Conservation (phyloP, 2,888 invertebrate species). For the Drosophila diplacantha region DNA sequence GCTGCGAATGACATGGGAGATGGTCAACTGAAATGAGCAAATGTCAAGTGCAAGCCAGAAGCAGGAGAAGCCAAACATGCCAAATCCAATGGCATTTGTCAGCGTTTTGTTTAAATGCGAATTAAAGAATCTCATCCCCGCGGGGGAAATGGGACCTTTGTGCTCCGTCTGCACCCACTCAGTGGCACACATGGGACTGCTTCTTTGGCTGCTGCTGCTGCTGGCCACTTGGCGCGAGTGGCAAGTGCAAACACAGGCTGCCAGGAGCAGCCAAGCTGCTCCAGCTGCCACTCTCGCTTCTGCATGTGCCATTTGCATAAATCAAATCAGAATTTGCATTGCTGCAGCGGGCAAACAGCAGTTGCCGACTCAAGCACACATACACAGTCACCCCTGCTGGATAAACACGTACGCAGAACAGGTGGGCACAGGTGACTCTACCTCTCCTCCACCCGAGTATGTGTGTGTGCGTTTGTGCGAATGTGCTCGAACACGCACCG, state of each 20-base stretch:
- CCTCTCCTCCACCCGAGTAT: not conserved
- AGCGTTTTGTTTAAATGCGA: constrained; percentile 51
- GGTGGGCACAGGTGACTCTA: constrained; percentile 11
- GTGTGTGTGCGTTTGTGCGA: not conserved
- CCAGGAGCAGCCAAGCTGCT: constrained; percentile 12
- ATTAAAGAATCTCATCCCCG: constrained; percentile 50
- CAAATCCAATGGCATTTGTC: constrained; percentile 28
- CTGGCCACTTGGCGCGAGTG: constrained; percentile 37
- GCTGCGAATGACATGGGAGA: constrained; percentile 7
- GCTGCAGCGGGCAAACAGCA: constrained; percentile 30
- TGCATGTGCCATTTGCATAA: constrained; percentile 65
- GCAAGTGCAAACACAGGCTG: constrained; percentile 46
- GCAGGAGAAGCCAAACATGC: constrained; percentile 17
- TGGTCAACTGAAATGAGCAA: constrained; percentile 61
- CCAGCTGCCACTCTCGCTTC: constrained; percentile 22
- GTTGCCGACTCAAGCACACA: constrained; percentile 26
- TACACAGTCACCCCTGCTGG: constrained; percentile 14
- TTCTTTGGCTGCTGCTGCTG: constrained; percentile 26
- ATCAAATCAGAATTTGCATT: constrained; percentile 71
- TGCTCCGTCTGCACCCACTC: constrained; percentile 7
- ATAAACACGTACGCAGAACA: constrained; percentile 34
- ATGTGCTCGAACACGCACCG: constrained; percentile 50
- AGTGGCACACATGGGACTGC: constrained; percentile 41
- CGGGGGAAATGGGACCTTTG: not conserved
- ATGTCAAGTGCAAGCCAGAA: constrained; percentile 52